Evolutionary conservation across 2,797 vertebrate species (phyloP).

Genomic region (Onychomys arenicola): DNA sequence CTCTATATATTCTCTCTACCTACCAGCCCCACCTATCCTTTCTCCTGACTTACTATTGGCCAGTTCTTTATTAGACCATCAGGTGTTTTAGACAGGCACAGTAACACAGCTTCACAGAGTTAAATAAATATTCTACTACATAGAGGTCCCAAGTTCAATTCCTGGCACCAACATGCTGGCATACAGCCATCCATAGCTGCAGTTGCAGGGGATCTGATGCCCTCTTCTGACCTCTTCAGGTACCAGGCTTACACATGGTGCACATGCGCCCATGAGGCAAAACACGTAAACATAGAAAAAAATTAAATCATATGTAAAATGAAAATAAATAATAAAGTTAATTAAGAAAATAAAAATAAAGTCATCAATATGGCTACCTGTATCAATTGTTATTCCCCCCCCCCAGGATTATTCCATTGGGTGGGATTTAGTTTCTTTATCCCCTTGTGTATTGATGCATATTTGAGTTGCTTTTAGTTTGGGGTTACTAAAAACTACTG

Average conservation of each 20-base stretch:
- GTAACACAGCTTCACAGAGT: too few relatives aligned
- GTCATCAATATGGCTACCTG: background rate
- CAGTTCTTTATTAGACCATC: too few relatives aligned
- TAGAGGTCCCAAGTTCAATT: background rate
- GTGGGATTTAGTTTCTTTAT: background rate
- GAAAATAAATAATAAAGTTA: background rate
- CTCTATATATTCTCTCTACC: too few relatives aligned
- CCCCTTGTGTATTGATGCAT: background rate
- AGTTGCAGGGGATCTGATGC: background rate
- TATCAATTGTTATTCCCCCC: background rate
- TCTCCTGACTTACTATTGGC: too few relatives aligned
- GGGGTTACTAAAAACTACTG: background rate
- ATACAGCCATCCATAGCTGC: background rate
- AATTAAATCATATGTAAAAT: background rate
- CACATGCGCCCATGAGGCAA: background rate
- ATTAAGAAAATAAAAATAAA: background rate
- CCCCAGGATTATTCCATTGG: background rate
- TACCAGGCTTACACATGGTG: background rate
- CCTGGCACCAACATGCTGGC: background rate
- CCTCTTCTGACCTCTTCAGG: background rate
- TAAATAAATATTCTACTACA: too few relatives aligned
- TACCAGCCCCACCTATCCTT: too few relatives aligned
- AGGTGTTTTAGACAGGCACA: too few relatives aligned
- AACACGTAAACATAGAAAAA: background rate
- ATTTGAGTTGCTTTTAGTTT: background rate